phyloP scores from a whole-genome alignment of 2,113 vertebrate species.

The Gymnobelideus leadbeateri region DNA sequence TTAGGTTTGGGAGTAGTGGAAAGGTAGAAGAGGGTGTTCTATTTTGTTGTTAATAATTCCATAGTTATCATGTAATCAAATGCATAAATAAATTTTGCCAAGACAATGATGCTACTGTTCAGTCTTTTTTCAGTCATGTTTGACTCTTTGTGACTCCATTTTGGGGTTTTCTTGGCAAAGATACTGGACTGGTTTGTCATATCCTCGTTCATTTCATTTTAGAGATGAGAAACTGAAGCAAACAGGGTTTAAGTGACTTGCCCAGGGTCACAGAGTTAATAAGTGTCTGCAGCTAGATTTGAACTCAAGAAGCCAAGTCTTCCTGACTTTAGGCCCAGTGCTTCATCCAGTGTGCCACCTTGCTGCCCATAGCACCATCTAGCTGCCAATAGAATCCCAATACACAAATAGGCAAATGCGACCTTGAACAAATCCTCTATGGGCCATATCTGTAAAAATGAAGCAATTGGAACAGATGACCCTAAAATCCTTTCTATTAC shows the following conservation, averaged over 20 bases:
- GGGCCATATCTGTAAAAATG: constrained; percentile 27
- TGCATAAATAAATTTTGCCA: neutral
- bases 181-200: neutral
- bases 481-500: neutral
- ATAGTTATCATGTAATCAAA: neutral
- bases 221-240: neutral
- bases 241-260: neutral
- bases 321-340: neutral
- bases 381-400: neutral
- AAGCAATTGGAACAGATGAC: neutral
- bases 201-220: neutral
- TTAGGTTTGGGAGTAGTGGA: neutral
- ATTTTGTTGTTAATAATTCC: neutral
- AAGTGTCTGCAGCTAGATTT: neutral
- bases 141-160: neutral
- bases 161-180: neutral
- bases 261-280: neutral
- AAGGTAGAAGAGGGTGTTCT: neutral
- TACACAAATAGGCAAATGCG: neutral
- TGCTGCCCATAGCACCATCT: neutral
- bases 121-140: neutral
- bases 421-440: constrained; percentile 17
- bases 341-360: neutral
- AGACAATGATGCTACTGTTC: neutral
- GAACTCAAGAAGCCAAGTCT: neutral